Conservation (phyloP, 2,113 vertebrate species). For the Misgurnus anguillicaudatus region DNA sequence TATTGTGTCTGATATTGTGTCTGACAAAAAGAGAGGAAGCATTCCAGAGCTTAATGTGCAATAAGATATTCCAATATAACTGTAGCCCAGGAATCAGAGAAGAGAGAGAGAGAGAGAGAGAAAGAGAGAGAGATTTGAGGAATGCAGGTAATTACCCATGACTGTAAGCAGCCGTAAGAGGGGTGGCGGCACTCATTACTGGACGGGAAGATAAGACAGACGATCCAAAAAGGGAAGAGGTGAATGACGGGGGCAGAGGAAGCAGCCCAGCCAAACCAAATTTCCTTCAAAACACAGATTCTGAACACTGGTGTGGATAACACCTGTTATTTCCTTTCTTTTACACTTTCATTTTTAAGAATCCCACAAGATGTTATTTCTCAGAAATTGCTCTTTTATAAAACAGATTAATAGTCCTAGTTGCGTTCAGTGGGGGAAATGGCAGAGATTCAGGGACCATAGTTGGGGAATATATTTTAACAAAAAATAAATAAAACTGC, state of each 20-base stretch:
- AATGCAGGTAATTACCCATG: constrained; percentile 43
- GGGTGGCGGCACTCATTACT: constrained; percentile 33
- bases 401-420: too few relatives aligned
- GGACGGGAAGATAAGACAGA: constrained; percentile 37
- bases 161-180: constrained; percentile 3
- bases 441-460: too few relatives aligned
- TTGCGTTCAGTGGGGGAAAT: too few relatives aligned
- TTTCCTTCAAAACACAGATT: constrained; percentile 50
- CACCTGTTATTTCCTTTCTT: constrained; percentile 25
- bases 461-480: too few relatives aligned
- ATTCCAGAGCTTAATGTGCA: constrained; percentile 10
- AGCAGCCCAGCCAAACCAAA: constrained; percentile 41
- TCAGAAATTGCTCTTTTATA: too few relatives aligned
- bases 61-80: constrained; percentile 36
- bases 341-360: background rate
- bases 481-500: too few relatives aligned
- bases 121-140: constrained; percentile 6
- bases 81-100: constrained; percentile 27
- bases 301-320: background rate
- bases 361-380: too few relatives aligned
- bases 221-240: background rate
- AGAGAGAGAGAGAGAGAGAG: background rate
- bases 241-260: constrained; percentile 30
- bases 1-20: background rate
- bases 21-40: background rate